These are phyloP conservation scores for Ornithoptera priamus DNA, from an alignment of 2,888 invertebrate species.

Conservation along the genomic window DNA sequence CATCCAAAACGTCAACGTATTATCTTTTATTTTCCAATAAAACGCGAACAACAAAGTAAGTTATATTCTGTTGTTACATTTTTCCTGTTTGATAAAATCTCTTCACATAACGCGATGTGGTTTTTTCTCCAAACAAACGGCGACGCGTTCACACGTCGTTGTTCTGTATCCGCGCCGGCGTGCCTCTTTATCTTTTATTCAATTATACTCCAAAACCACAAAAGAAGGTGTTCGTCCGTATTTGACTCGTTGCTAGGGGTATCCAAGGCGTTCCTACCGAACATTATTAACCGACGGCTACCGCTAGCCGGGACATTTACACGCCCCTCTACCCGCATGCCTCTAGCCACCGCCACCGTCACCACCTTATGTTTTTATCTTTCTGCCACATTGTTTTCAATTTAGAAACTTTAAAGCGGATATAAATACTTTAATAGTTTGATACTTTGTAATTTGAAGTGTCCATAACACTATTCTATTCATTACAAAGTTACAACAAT, in stretches of 20 bases:
- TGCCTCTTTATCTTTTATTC: no score
- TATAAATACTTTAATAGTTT: slow-evolving; percentile 2
- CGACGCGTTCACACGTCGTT: no score
- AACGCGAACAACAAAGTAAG: no score
- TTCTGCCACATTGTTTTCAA: slow-evolving; percentile 18
- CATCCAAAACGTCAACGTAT: no score
- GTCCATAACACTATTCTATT: slow-evolving; percentile 2
- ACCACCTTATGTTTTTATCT: slow-evolving; percentile 3
- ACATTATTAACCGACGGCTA: slow-evolving; percentile 28
- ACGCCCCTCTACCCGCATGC: slow-evolving; percentile 23
- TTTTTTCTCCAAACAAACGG: background rate
- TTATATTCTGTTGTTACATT: no score
- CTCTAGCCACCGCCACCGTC: slow-evolving; percentile 6
- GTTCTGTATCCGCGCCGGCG: no score
- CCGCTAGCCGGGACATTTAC: slow-evolving; percentile 29
- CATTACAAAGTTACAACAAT: no score
- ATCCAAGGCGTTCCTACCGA: slow-evolving; percentile 22
- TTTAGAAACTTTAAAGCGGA: slow-evolving; percentile 11
- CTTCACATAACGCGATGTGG: no score
- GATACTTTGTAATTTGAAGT: slow-evolving; percentile 1
- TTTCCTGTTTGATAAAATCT: no score
- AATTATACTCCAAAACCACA: background rate
- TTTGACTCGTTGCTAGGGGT: slow-evolving; percentile 16
- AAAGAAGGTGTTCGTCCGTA: slow-evolving; percentile 14
- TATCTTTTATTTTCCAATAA: no score